A percentile compares a stretch with the other conserved stretches of the same genome.
Evolutionary conservation across 2,113 vertebrate genomes (phyloP).

Genomic region (Solea solea): DNA sequence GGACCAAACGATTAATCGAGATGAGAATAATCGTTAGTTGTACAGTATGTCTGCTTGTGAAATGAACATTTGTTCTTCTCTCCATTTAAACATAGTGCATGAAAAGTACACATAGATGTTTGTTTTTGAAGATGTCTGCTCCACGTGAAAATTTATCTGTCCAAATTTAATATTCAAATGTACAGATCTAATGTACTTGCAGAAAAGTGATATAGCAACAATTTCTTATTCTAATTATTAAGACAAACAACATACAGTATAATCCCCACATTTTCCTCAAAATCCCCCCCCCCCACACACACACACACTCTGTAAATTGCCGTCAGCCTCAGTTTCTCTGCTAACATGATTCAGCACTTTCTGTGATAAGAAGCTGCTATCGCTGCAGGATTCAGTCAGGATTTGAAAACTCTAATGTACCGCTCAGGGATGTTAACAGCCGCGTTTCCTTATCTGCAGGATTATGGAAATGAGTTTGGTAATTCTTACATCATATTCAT

Average conservation of each 20-base stretch:
- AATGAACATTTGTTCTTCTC: too few relatives aligned
- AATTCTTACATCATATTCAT: slow-evolving; percentile 5
- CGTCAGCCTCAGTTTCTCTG: slow-evolving; percentile 17
- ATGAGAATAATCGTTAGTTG: too few relatives aligned
- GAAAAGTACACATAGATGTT: too few relatives aligned
- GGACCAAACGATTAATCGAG: too few relatives aligned
- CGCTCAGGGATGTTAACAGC: slow-evolving; percentile 19
- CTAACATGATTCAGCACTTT: slow-evolving; percentile 10
- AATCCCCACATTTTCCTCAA: slow-evolving; percentile 6
- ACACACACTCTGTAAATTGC: slow-evolving; percentile 11
- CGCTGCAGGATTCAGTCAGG: not conserved
- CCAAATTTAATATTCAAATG: too few relatives aligned
- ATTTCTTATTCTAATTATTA: too few relatives aligned
- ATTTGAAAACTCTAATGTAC: slow-evolving; percentile 15
- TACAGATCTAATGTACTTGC: too few relatives aligned
- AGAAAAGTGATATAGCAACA: too few relatives aligned
- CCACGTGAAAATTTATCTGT: too few relatives aligned
- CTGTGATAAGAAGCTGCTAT: slow-evolving; percentile 23
- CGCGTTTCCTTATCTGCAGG: slow-evolving; percentile 8
- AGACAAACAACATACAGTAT: not conserved
- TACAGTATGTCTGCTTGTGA: too few relatives aligned
- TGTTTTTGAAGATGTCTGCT: too few relatives aligned
- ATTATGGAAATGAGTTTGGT: slow-evolving; percentile 39
- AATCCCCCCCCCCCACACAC: slow-evolving; percentile 8
- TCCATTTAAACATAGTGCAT: too few relatives aligned